Percentiles rank a stretch among this genome's conserved stretches.
Conservation (phyloP, 2,113 vertebrate genomes). For the Alaudala cheleensis region DNA sequence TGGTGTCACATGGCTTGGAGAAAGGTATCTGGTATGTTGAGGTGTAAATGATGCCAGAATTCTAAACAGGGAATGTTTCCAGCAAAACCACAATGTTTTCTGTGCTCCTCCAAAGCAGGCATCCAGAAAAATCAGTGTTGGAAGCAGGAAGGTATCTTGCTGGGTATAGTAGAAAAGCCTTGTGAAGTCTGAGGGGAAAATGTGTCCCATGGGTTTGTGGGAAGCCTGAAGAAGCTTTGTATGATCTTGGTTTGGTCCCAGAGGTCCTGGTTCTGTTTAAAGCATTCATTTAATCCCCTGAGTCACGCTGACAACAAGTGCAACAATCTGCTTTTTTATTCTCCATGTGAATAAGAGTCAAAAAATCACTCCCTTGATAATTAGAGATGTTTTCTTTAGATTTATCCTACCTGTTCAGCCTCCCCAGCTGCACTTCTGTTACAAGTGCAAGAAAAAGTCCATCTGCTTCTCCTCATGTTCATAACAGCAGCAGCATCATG, state of each 20-base stretch:
- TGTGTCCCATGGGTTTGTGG: neutral
- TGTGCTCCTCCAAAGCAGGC: neutral
- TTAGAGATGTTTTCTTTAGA: neutral
- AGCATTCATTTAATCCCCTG: neutral
- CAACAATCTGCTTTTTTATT: neutral
- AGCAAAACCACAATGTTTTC: neutral
- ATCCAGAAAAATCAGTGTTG: neutral
- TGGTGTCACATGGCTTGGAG: neutral
- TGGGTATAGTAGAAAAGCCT: neutral
- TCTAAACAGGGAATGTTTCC: neutral
- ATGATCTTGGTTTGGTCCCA: neutral
- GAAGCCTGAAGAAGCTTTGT: neutral
- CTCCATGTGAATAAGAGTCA: neutral
- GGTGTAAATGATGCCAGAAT: neutral
- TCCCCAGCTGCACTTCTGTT: neutral
- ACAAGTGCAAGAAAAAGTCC: neutral
- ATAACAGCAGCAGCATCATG: rapidly evolving
- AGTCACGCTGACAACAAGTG: neutral
- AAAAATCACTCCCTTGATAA: neutral
- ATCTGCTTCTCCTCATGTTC: neutral
- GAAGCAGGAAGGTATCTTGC: neutral
- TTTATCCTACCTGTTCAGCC: neutral
- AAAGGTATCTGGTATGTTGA: neutral
- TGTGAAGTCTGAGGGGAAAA: neutral
- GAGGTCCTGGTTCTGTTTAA: neutral